These are phyloP conservation scores for Eurystomus gularis DNA, from an alignment of 2,113 vertebrate genomes.

Conservation along the genomic window DNA sequence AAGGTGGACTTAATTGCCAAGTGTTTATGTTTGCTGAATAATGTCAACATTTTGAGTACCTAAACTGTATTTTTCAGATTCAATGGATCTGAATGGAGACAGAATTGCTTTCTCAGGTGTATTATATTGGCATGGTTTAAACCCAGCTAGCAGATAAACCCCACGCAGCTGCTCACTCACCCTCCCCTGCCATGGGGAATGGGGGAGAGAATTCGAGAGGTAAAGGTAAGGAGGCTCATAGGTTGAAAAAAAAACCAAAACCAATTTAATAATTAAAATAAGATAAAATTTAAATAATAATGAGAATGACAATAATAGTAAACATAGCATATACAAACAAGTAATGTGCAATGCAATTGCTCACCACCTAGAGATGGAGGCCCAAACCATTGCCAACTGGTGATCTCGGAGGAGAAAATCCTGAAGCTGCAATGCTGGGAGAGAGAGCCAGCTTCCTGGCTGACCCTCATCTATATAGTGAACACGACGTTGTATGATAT, in stretches of 20 bases:
- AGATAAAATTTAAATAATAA: too few relatives aligned
- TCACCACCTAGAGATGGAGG: not conserved
- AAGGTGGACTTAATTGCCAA: not conserved
- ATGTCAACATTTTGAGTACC: not conserved
- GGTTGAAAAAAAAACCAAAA: not conserved
- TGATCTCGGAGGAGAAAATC: not conserved
- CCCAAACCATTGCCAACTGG: not conserved
- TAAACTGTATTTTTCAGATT: not conserved
- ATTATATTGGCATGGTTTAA: not conserved
- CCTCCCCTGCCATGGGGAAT: not conserved
- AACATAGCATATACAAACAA: not conserved
- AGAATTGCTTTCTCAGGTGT: not conserved
- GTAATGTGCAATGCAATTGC: not conserved
- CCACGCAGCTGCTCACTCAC: not conserved
- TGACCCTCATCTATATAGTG: not conserved
- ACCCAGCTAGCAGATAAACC: not conserved
- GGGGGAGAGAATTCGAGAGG: not conserved
- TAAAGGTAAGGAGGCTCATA: not conserved
- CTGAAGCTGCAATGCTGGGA: not conserved
- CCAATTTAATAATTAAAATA: not conserved
- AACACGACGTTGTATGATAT: not conserved
- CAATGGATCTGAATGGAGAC: not conserved
- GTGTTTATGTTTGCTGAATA: not conserved
- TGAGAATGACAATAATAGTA: too few relatives aligned
- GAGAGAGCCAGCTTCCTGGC: not conserved